phyloP scores from a whole-genome alignment of 2,113 vertebrate genomes.

The Apeltes quadracus region DNA sequence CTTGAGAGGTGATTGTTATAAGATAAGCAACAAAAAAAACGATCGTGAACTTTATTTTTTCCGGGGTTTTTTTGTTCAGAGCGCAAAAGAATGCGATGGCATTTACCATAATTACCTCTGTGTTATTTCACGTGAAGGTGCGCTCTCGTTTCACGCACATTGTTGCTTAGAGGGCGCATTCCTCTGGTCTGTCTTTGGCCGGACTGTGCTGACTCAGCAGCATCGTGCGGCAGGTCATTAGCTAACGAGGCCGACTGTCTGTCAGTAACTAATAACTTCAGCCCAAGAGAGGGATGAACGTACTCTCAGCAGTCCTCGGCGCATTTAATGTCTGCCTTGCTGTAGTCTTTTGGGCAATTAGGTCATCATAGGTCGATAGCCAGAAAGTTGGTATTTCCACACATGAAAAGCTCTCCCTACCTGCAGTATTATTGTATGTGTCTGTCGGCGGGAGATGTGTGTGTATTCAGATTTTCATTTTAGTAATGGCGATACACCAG shows the following conservation, averaged over 20 bases:
- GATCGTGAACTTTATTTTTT: slow-evolving; percentile 43
- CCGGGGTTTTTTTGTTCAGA: slow-evolving; percentile 2
- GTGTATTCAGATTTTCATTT: not conserved
- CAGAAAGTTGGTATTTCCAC: not conserved
- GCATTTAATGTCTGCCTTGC: slow-evolving; percentile 27
- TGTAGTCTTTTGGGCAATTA: not conserved
- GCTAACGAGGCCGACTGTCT: slow-evolving; percentile 62
- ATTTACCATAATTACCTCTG: slow-evolving; percentile 35
- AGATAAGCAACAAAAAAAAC: slow-evolving; percentile 54
- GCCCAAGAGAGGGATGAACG: slow-evolving; percentile 34
- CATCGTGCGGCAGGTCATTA: slow-evolving; percentile 48
- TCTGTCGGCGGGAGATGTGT: not conserved
- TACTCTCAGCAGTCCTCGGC: slow-evolving; percentile 26
- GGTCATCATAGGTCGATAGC: slow-evolving; percentile 1
- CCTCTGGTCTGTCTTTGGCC: slow-evolving; percentile 17
- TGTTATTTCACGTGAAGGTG: slow-evolving; percentile 12
- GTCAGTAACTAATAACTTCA: slow-evolving; percentile 60
- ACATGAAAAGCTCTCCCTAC: not conserved
- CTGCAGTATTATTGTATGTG: not conserved
- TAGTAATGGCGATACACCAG: not conserved
- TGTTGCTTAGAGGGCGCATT: slow-evolving; percentile 3
- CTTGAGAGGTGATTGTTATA: slow-evolving; percentile 72
- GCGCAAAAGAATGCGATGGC: slow-evolving; percentile 17
- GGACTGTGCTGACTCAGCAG: slow-evolving; percentile 58
- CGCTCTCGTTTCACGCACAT: slow-evolving; percentile 11